phyloP scores from a whole-genome alignment of 2,113 vertebrate species.

The Furnarius figulus region DNA sequence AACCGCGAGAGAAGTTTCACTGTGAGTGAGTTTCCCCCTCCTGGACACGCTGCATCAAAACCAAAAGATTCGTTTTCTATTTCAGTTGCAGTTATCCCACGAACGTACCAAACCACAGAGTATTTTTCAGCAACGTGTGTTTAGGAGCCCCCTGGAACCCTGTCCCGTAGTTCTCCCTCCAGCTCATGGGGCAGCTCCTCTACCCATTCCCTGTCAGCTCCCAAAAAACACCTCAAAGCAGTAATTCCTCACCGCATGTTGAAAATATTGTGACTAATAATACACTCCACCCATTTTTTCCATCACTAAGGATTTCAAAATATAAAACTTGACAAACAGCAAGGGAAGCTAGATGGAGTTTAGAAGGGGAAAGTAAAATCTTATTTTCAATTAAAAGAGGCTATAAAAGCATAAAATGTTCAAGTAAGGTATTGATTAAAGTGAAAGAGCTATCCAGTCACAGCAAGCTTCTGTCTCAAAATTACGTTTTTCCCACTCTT shows the following conservation, averaged over 20 bases:
- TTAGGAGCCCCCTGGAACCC: background rate
- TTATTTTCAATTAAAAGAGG: background rate
- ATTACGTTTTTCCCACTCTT: background rate
- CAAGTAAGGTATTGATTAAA: background rate
- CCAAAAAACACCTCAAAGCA: background rate
- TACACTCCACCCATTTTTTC: conserved; percentile 12
- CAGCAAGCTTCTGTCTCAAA: background rate
- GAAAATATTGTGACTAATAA: conserved; percentile 34
- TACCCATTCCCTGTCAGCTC: background rate
- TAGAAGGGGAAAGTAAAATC: background rate
- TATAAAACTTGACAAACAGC: background rate
- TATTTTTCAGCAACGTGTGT: background rate
- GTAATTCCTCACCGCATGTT: background rate
- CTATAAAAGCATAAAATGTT: background rate
- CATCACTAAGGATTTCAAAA: conserved; percentile 22
- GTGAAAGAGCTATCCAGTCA: background rate
- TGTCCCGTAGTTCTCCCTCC: background rate
- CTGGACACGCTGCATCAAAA: conserved; percentile 21
- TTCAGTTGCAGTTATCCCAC: background rate
- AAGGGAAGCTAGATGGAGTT: background rate
- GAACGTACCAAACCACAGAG: background rate
- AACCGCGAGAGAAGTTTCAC: background rate
- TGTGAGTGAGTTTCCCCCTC: conserved; percentile 33
- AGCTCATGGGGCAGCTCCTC: background rate
- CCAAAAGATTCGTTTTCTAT: background rate